Base-by-base conservation (phyloP, 2,888 invertebrate genomes). In the Stramonita haemastoma region DNA sequence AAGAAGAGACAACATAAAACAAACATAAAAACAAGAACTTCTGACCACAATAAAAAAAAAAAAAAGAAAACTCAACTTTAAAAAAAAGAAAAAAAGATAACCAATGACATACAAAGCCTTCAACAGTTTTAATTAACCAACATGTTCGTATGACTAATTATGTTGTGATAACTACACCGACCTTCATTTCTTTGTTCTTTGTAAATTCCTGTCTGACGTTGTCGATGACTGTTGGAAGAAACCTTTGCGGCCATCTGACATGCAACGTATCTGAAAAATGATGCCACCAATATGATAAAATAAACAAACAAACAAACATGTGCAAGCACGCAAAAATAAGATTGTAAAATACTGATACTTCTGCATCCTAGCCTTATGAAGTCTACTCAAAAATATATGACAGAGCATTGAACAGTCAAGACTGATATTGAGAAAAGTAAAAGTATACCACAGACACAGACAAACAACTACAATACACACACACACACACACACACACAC, bases 131-230 rank as follows among this genome's bases (percentile, higher is more conserved):
- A 19, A 22, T 15, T 60, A 60, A 60, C 22, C 2, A 13, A 57
- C 22, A 60, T 60, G 22, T 13, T 19, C 22, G 22, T 60, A 60
- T 60, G 22, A 19, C 15, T 60, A 15, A 60, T 1, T 22, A 19
- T 60, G 60, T 60, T 60, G 60, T 19, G 15, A 60, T 60, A 60
- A 60, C 15, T 60, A 22, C 91, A 89, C 92, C 89, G 92, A 96
- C 97, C 96, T 99, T 99, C 98, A 99, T 98, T 96, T 99, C 99
- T 96, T 99, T 99, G 96, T 98, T 99, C 96, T 98, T 98, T 29
- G 98, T 97, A 96, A 99, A 97, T 95, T 99, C 99, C 94, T 98
- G 98, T 95, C 97, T 98, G 91, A 99, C 97, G 95, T 99, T 99
- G 89, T 99, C 98, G 91, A 98, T 97, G 90, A 99, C 97, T 98